Percentiles rank a stretch among this genome's conserved stretches.
Conservation (phyloP, 2,888 invertebrate genomes). For the Koerneria pararmatus region DNA sequence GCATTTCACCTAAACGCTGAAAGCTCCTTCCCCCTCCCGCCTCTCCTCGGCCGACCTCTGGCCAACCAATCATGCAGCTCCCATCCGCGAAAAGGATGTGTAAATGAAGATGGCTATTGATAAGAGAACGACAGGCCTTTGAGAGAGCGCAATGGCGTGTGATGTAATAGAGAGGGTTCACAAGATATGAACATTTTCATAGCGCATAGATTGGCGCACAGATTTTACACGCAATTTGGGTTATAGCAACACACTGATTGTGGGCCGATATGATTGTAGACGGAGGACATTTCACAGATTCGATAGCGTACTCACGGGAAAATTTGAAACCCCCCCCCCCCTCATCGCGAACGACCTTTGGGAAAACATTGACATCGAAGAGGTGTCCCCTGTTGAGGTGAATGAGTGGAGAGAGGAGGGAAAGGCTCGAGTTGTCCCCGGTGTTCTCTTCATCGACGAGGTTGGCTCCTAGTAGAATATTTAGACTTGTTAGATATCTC, state of each 20-base stretch:
- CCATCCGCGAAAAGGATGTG: too few species aligned
- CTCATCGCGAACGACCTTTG: background rate
- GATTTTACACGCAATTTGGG: too few species aligned
- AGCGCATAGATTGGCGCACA: too few species aligned
- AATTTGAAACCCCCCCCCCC: background rate
- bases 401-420: conserved; percentile 99
- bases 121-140: too few species aligned
- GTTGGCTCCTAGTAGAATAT: conserved; percentile 19
- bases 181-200: too few species aligned
- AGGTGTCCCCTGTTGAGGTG: conserved; percentile 61
- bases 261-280: too few species aligned
- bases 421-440: conserved; percentile 96
- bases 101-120: too few species aligned
- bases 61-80: background rate
- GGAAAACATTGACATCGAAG: background rate
- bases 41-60: background rate
- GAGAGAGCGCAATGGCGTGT: too few species aligned
- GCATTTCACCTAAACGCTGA: background rate
- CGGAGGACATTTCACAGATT: background rate
- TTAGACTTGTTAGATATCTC: too few species aligned
- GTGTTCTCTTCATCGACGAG: conserved; percentile 66
- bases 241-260: too few species aligned
- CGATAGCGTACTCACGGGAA: background rate
- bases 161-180: too few species aligned
- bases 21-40: background rate